phyloP scores from a whole-genome alignment of 2,888 invertebrate genomes.

The Drosophila borborema region DNA sequence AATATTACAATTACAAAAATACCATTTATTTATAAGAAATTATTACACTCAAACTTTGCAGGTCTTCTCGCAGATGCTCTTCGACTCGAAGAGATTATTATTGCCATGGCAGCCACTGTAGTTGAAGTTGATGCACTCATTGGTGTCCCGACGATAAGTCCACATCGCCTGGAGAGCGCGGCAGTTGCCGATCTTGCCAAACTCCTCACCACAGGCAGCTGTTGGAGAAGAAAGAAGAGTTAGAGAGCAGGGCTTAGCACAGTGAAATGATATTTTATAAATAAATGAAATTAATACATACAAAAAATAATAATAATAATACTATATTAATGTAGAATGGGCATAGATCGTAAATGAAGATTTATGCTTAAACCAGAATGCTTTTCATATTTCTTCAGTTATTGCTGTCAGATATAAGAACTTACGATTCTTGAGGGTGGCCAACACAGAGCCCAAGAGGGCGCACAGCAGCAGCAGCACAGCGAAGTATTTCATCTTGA shows the following conservation, averaged over 20 bases:
- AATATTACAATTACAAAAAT: slow-evolving; percentile 41
- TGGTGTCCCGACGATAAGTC: slow-evolving; percentile 58
- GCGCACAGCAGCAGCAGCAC: slow-evolving; percentile 53
- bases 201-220: slow-evolving; percentile 67
- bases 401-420: background rate
- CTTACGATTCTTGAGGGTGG: slow-evolving; percentile 63
- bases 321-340: background rate
- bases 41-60: slow-evolving; percentile 83
- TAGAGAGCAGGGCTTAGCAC: background rate
- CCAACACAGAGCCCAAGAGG: slow-evolving; percentile 50
- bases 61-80: slow-evolving; percentile 87
- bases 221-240: background rate
- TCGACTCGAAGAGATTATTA: slow-evolving; percentile 89
- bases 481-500: slow-evolving; percentile 69
- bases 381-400: background rate
- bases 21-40: background rate
- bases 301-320: background rate
- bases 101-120: slow-evolving; percentile 92
- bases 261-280: background rate
- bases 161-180: slow-evolving; percentile 25
- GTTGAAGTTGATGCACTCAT: slow-evolving; percentile 89
- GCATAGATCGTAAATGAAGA: background rate
- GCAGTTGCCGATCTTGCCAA: slow-evolving; percentile 54
- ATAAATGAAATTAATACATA: background rate
- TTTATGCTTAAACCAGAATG: background rate